Percentiles rank a stretch among this genome's conserved stretches.
Conservation (phyloP, 2,888 invertebrate species). For the Mycalesis mineus region DNA sequence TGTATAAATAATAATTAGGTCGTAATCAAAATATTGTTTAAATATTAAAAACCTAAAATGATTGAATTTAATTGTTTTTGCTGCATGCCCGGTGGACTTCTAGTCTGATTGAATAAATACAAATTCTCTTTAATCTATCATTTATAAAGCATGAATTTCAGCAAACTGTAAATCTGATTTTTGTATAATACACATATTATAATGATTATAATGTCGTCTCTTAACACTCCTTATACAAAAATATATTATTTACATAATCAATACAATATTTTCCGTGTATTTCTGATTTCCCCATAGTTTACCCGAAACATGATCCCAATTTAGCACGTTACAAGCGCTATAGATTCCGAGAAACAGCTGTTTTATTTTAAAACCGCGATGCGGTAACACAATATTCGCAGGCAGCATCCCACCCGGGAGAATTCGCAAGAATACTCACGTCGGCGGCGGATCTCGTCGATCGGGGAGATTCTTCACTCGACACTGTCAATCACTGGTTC, state of each 20-base stretch:
- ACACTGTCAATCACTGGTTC: conserved; percentile 77
- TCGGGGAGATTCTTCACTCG: conserved; percentile 66
- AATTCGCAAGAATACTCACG: conserved; percentile 56
- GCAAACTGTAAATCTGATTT: too few species aligned
- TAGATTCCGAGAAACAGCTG: conserved; percentile 69
- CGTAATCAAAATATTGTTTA: too few species aligned
- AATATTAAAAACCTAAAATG: too few species aligned
- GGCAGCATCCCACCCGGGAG: conserved; percentile 33
- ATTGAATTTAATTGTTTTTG: too few species aligned
- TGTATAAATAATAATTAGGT: too few species aligned
- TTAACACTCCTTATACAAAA: background rate
- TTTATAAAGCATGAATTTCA: too few species aligned
- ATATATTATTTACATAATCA: conserved; percentile 19
- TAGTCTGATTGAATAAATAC: too few species aligned
- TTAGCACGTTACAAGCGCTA: conserved; percentile 63
- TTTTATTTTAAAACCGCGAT: conserved; percentile 67
- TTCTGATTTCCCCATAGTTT: conserved; percentile 52
- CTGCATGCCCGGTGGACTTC: too few species aligned
- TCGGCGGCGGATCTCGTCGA: conserved; percentile 47
- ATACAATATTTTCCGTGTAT: conserved; percentile 28
- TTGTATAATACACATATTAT: too few species aligned
- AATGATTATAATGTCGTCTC: background rate
- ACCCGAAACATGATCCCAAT: conserved; percentile 54
- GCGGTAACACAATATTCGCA: conserved; percentile 52
- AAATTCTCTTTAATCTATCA: too few species aligned